Conservation (phyloP, 2,797 vertebrate genomes). For the Xyrichtys novacula region DNA sequence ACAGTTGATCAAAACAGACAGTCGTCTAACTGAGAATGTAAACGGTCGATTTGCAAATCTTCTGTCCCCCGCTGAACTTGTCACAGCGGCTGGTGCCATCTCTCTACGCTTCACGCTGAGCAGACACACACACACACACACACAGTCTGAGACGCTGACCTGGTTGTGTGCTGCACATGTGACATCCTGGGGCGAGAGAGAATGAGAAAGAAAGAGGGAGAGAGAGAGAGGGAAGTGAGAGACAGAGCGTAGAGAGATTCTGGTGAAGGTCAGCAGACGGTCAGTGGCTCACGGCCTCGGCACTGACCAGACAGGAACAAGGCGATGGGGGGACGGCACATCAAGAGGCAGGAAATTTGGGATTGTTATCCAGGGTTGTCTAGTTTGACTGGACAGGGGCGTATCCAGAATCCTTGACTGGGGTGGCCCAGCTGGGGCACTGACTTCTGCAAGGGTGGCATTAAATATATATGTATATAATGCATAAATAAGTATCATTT, state of each 20-base stretch:
- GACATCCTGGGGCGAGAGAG: slow-evolving; percentile 30
- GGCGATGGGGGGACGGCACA: not conserved
- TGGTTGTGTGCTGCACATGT: slow-evolving; percentile 48
- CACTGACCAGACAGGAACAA: slow-evolving; percentile 5
- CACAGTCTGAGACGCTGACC: slow-evolving; percentile 27
- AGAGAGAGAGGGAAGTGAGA: slow-evolving; percentile 26
- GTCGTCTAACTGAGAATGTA: slow-evolving; percentile 1
- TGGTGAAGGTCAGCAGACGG: slow-evolving; percentile 70
- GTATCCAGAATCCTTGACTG: no score
- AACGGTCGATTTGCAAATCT: slow-evolving; percentile 11
- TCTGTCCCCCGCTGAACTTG: slow-evolving; percentile 25
- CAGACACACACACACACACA: not conserved
- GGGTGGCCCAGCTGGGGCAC: no score
- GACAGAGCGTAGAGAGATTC: slow-evolving; percentile 12
- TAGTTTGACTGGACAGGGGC: not conserved
- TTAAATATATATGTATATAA: no score
- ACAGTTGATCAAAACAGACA: not conserved
- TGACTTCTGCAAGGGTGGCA: no score
- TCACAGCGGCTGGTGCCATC: slow-evolving; percentile 25
- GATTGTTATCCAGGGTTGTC: not conserved
- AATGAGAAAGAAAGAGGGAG: not conserved
- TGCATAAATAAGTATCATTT: no score
- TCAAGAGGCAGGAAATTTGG: not conserved
- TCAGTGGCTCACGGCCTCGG: slow-evolving; percentile 44
- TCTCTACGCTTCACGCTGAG: slow-evolving; percentile 19